Evolutionary conservation across 2,888 invertebrate species (phyloP), one percentile per base, ranked within the genome.

Genomic region (Coenonympha arcania): DNA sequence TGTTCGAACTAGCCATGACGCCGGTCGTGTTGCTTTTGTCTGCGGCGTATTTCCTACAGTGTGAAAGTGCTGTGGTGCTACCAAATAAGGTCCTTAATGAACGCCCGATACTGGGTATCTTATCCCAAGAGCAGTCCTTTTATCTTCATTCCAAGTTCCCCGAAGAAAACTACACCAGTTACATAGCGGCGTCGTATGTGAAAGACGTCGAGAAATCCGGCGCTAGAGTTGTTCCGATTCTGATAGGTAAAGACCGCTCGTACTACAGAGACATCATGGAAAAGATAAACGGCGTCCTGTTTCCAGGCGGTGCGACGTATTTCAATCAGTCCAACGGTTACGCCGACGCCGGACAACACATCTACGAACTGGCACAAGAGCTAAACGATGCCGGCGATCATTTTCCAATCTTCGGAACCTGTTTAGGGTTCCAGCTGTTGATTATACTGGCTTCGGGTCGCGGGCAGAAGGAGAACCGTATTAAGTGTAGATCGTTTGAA

Each of bases 141-240:
- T 74, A 86, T 18, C 73, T 91, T 0, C 75, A 87, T 11, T 62
- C 75, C 2, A 74, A 79, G 44, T 90, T 88, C 66, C 88, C 88
- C 0, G 76, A 86, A 5, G 76, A 84, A 42, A 80, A 85, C 57
- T 90, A 88, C 61, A 86, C 88, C 2, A 93, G 93, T 64, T 95
- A 91, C 65, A 93, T 96, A 46, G 93, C 93, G 0, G 93, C 95
- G 0, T 93, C 94, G 0, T 96, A 96, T 69, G 93, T 97, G 2
- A 96, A 96, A 73, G 94, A 90, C 76, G 74, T 96, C n/a, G 96
- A 97, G 81, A 89, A 93, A 43, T 91, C 93, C 6, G 96, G 96
- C 6, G 96, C 94, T 9, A 88, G 95, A 64, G 95, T 92, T 1
- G 91, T 95, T n/a, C 96, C 95, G 0, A 91, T 95, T 66, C 88